These are phyloP conservation scores for Erpetoichthys calabaricus DNA, from an alignment of 2,797 vertebrate species.

Conservation along the genomic window DNA sequence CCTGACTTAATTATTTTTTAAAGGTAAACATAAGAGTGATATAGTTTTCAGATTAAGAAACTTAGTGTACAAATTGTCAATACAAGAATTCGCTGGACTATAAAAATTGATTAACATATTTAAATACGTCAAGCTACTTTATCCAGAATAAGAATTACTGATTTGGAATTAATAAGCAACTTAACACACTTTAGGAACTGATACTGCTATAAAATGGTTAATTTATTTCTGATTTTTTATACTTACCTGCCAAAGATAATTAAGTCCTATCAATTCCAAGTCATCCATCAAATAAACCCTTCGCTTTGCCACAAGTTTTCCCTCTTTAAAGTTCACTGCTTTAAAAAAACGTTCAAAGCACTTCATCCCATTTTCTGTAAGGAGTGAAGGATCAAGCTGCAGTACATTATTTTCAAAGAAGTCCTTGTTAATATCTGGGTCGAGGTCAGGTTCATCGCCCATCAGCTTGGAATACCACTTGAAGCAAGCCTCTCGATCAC, in stretches of 20 bases:
- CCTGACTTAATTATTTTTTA: too few species aligned
- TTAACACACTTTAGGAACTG: neutral
- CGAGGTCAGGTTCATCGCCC: slow-evolving; percentile 68
- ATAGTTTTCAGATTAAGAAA: too few species aligned
- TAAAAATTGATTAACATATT: too few species aligned
- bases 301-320: slow-evolving; percentile 62
- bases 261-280: slow-evolving; percentile 64
- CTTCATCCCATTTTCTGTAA: slow-evolving; percentile 73
- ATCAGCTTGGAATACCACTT: slow-evolving; percentile 72
- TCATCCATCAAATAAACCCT: slow-evolving; percentile 72
- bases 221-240: neutral
- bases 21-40: too few species aligned
- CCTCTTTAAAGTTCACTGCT: slow-evolving; percentile 70
- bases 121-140: neutral
- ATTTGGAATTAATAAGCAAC: neutral
- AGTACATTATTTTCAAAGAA: slow-evolving; percentile 72
- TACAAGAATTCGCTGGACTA: too few species aligned
- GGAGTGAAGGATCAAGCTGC: slow-evolving; percentile 63
- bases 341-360: slow-evolving; percentile 72
- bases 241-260: slow-evolving; percentile 68
- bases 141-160: too few species aligned
- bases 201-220: neutral
- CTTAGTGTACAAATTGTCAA: too few species aligned
- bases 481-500: slow-evolving; percentile 69
- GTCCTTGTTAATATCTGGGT: slow-evolving; percentile 71